A percentile compares a stretch with the other conserved stretches of the same genome.
These are phyloP conservation scores for Bombus confusus DNA, from an alignment of 1,140 invertebrate species.

Conservation along the genomic window DNA sequence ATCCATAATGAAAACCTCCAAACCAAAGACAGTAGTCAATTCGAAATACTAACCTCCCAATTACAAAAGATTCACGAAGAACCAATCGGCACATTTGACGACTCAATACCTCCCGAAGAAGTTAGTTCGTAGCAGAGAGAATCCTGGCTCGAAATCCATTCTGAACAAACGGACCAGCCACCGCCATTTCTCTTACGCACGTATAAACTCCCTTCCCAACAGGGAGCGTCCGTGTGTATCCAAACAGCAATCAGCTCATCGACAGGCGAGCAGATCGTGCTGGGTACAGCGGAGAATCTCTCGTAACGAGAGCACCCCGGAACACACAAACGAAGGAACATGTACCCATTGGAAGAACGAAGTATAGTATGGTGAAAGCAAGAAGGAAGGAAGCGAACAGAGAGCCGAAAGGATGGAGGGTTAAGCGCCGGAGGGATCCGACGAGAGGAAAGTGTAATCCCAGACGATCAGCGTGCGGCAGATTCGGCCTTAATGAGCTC, in stretches of 20 bases:
- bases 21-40: too few species aligned
- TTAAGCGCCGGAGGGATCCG: slow-evolving; percentile 70
- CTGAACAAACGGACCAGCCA: not conserved
- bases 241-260: slow-evolving; percentile 27
- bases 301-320: slow-evolving; percentile 37
- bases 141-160: not conserved
- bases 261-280: not conserved
- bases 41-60: not conserved
- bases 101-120: not conserved
- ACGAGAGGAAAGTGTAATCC: slow-evolving; percentile 77
- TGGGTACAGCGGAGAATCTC: not conserved
- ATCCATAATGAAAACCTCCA: not conserved
- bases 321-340: not conserved
- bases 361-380: slow-evolving; percentile 37
- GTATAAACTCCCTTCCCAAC: not conserved
- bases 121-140: not conserved
- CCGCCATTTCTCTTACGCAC: not conserved
- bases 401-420: slow-evolving; percentile 58
- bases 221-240: not conserved
- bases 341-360: not conserved
- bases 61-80: not conserved
- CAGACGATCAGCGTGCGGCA: slow-evolving; percentile 78
- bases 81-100: not conserved
- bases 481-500: slow-evolving; percentile 81
- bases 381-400: slow-evolving; percentile 25